phyloP scores from a whole-genome alignment of 2,113 vertebrate species.

The Ornithorhynchus anatinus region DNA sequence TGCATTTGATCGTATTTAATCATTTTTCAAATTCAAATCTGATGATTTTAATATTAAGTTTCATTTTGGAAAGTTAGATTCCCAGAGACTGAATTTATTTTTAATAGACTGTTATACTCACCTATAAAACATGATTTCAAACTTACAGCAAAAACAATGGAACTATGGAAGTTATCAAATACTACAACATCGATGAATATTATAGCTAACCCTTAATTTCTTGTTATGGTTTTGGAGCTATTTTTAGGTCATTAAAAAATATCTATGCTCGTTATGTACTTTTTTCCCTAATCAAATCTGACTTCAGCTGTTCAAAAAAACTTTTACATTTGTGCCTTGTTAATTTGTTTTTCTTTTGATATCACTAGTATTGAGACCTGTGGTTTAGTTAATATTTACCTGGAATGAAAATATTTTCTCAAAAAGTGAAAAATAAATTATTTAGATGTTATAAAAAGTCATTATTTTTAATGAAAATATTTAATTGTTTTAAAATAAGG shows the following conservation, averaged over 20 bases:
- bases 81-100: neutral
- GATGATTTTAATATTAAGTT: constrained; percentile 14
- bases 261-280: constrained; percentile 5
- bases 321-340: constrained; percentile 28
- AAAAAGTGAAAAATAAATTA: neutral
- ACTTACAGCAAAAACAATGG: neutral
- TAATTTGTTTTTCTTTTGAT: constrained; percentile 25
- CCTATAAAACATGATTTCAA: constrained; percentile 3
- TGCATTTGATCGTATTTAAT: constrained; percentile 3
- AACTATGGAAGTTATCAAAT: neutral
- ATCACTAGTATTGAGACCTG: neutral
- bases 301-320: neutral
- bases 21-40: neutral
- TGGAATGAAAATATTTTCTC: constrained; percentile 6
- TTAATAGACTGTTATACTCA: constrained; percentile 6
- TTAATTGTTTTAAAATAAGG: too few relatives aligned
- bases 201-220: constrained; percentile 16
- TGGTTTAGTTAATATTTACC: constrained; percentile 10
- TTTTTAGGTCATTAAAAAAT: neutral
- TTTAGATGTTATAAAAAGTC: constrained; percentile 21
- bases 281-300: constrained; percentile 2
- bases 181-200: constrained; percentile 6
- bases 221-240: neutral
- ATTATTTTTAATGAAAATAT: too few relatives aligned
- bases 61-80: constrained; percentile 4